Evolutionary conservation across 1,140 invertebrate genomes (phyloP).

Genomic region (Papilio helenus): DNA sequence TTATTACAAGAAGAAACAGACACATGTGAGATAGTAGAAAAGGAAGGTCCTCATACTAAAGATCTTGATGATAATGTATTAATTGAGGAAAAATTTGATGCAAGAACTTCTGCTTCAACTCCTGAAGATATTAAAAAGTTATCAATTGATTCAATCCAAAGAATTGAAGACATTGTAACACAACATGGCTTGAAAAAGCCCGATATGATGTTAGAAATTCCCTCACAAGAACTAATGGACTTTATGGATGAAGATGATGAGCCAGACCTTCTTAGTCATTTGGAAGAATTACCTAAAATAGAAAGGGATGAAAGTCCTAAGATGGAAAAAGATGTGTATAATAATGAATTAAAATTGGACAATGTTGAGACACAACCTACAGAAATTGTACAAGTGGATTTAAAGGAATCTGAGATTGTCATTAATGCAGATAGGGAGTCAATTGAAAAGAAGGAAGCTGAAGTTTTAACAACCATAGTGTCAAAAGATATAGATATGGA

Average conservation of each 20-base stretch:
- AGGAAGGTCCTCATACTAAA: conserved; percentile 26
- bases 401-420: background rate
- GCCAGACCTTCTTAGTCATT: conserved; percentile 37
- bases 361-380: background rate
- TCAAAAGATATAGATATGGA: background rate
- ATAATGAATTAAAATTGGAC: conserved; percentile 21
- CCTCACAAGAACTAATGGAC: conserved; percentile 64
- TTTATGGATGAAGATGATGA: conserved; percentile 46
- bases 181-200: conserved; percentile 64
- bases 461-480: background rate
- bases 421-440: background rate
- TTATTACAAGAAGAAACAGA: conserved; percentile 39
- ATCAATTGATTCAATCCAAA: conserved; percentile 34
- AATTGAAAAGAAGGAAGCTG: conserved; percentile 18
- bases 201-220: conserved; percentile 72
- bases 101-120: background rate
- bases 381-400: background rate
- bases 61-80: background rate
- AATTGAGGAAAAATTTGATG: background rate
- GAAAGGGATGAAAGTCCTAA: conserved; percentile 20
- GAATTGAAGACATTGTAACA: conserved; percentile 25
- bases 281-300: conserved; percentile 44
- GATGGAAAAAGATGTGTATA: background rate
- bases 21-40: conserved; percentile 11
- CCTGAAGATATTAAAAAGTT: conserved; percentile 31